These are phyloP conservation scores for Synanthedon tipuliformis DNA, from an alignment of 2,888 invertebrate species.

Conservation along the genomic window DNA sequence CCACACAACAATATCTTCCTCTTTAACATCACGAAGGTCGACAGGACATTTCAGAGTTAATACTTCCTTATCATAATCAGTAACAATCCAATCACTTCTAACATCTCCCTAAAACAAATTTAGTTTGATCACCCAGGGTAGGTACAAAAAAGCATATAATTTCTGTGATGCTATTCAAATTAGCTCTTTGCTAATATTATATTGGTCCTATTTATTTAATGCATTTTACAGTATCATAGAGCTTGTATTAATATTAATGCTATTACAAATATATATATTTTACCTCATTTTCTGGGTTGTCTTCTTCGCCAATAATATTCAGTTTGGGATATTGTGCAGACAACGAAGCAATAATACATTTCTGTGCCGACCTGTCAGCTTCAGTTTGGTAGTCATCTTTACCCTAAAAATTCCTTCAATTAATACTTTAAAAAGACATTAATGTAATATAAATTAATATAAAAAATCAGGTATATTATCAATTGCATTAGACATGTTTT, in stretches of 20 bases:
- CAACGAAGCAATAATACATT: conserved; percentile 91
- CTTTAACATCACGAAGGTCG: conserved; percentile 72
- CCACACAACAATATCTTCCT: conserved; percentile 94
- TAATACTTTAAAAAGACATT: not conserved
- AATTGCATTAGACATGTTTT: not conserved
- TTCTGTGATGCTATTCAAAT: no score
- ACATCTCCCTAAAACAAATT: conserved; percentile 44
- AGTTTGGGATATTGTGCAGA: conserved; percentile 84
- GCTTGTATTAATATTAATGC: no score
- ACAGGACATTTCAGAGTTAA: conserved; percentile 74
- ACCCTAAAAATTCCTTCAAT: conserved; percentile 62
- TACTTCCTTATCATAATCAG: conserved; percentile 77
- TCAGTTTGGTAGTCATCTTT: conserved; percentile 97
- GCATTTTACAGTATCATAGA: no score
- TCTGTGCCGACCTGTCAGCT: conserved; percentile 95
- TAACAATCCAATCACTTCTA: conserved; percentile 81
- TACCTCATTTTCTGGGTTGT: conserved; percentile 72
- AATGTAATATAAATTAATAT: not conserved
- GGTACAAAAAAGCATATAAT: no score
- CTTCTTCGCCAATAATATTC: conserved; percentile 94
- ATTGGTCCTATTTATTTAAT: no score
- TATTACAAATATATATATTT: not conserved
- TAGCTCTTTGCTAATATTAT: no score
- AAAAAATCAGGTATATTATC: not conserved
- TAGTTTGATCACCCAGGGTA: not conserved